Conservation (phyloP, 1,140 invertebrate species). For the Oryctes rhinoceros region DNA sequence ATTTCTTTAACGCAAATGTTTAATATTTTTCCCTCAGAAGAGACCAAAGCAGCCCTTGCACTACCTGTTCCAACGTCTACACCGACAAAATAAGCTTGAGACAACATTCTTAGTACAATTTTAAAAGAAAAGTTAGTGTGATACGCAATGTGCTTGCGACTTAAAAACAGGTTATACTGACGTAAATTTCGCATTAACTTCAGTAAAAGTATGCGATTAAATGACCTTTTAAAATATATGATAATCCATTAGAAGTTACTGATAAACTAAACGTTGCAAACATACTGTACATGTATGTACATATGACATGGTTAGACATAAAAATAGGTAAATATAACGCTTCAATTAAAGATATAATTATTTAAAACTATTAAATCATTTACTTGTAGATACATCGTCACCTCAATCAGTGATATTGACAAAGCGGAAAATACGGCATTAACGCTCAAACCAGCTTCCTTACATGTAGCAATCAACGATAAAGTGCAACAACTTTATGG, state of each 20-base stretch:
- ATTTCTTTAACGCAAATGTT: slow-evolving; percentile 72
- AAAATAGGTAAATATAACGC: slow-evolving; percentile 67
- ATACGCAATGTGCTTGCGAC: background rate
- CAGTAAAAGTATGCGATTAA: slow-evolving; percentile 13
- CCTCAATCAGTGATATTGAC: slow-evolving; percentile 49
- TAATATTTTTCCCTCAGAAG: slow-evolving; percentile 72
- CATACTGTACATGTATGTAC: background rate
- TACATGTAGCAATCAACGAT: slow-evolving; percentile 68
- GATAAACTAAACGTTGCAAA: background rate
- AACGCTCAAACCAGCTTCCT: slow-evolving; percentile 65
- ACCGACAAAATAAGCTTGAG: slow-evolving; percentile 77
- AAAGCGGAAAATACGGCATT: slow-evolving; percentile 62
- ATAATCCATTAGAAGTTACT: background rate
- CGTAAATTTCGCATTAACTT: background rate
- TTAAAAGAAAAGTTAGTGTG: background rate
- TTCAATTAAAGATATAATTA: background rate
- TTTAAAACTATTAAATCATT: slow-evolving; percentile 16
- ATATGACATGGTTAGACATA: slow-evolving; percentile 70
- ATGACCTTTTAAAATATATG: background rate
- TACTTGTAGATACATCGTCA: slow-evolving; percentile 51
- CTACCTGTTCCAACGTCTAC: slow-evolving; percentile 95
- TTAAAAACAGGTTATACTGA: background rate
- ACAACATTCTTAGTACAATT: background rate
- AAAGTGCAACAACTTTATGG: slow-evolving; percentile 76
- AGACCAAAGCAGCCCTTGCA: slow-evolving; percentile 82